phyloP scores from a whole-genome alignment of 2,888 invertebrate genomes.

The Didymodactylos carnosus region DNA sequence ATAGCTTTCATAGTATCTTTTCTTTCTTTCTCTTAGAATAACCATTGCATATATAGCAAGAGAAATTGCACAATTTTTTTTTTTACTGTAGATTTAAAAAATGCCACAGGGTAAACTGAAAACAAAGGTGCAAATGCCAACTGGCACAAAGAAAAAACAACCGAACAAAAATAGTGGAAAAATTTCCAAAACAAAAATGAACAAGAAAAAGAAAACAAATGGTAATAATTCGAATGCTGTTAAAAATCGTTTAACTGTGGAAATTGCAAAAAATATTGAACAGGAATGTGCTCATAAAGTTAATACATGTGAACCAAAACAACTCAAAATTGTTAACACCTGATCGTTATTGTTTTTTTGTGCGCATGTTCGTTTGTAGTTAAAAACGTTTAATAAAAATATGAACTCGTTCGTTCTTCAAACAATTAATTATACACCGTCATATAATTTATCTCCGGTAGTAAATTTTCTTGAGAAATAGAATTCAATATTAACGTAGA shows the following conservation, averaged over 20 bases:
- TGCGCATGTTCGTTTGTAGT: not conserved
- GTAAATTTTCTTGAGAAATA: too few relatives aligned
- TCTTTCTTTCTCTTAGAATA: too few relatives aligned
- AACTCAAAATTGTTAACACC: not conserved
- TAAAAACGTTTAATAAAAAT: not conserved
- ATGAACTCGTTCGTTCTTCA: too few relatives aligned
- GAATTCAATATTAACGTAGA: too few relatives aligned
- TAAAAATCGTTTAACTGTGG: not conserved
- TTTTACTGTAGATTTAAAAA: not conserved
- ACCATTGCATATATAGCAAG: too few relatives aligned
- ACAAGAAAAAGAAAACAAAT: too few relatives aligned
- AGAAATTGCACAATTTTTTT: too few relatives aligned
- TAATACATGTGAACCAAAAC: not conserved
- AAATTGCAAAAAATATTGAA: not conserved
- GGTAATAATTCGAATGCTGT: too few relatives aligned
- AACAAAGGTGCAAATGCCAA: not conserved
- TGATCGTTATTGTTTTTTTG: not conserved
- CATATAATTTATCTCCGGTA: too few relatives aligned
- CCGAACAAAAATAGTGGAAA: not conserved
- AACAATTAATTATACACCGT: too few relatives aligned
- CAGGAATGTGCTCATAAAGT: not conserved
- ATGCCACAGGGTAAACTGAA: not conserved
- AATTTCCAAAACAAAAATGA: not conserved
- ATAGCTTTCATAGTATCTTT: too few relatives aligned
- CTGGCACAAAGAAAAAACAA: not conserved